Evolutionary conservation across 2,113 vertebrate species (phyloP).

Genomic region (Paraplagusia blochii): DNA sequence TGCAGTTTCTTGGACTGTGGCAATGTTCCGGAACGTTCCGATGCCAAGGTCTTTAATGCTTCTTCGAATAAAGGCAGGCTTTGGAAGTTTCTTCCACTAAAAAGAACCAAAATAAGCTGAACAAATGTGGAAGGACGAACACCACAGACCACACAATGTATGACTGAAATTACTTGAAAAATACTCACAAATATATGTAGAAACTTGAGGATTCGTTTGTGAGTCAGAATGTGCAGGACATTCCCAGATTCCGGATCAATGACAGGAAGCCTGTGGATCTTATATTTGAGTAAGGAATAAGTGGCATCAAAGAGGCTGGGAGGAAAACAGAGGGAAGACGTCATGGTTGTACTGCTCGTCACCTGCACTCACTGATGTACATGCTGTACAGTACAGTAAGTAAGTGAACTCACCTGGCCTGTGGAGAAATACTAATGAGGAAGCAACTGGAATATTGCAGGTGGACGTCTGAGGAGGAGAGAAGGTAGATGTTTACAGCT

Average conservation of each 20-base stretch:
- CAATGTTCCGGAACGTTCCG: conserved; percentile 89
- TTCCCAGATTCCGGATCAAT: conserved; percentile 90
- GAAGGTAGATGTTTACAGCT: conserved; percentile 4
- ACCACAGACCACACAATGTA: neutral
- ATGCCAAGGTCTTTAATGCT: conserved; percentile 85
- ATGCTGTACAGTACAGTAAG: no score
- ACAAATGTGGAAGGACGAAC: neutral
- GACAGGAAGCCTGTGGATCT: conserved; percentile 94
- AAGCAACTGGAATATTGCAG: conserved; percentile 83
- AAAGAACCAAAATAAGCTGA: neutral
- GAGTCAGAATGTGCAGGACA: conserved; percentile 91
- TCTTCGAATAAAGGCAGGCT: conserved; percentile 81
- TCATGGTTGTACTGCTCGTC: neutral
- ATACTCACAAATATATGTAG: conserved; percentile 86
- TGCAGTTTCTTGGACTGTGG: conserved; percentile 81
- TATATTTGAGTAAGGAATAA: conserved; percentile 89
- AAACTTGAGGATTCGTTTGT: conserved; percentile 96
- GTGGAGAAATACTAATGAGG: conserved; percentile 86
- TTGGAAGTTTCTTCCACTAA: conserved; percentile 81
- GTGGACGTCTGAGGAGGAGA: conserved; percentile 82
- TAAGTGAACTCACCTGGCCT: conserved; percentile 78
- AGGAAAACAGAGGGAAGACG: conserved; percentile 1
- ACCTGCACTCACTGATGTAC: neutral
- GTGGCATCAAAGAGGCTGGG: conserved; percentile 90
- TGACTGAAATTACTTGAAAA: neutral